Evolutionary conservation across 2,113 vertebrate genomes (phyloP).

Genomic region (Bothrops jararaca): DNA sequence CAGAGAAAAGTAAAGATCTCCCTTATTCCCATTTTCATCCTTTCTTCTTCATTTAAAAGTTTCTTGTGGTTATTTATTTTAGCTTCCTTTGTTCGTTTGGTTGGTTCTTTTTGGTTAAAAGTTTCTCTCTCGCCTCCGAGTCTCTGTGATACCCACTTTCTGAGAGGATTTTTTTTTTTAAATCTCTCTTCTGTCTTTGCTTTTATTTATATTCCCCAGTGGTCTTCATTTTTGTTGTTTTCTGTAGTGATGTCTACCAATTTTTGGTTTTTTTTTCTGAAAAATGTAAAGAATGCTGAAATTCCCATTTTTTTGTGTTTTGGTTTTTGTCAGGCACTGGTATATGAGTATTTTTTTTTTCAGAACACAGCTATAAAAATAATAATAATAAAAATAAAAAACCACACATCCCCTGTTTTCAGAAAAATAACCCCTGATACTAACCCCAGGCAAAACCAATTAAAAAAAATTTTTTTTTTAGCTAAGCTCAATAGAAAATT

Average conservation of each 20-base stretch:
- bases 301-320: slow-evolving; percentile 24
- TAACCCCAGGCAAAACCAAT: slow-evolving; percentile 20
- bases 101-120: slow-evolving; percentile 21
- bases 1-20: slow-evolving; percentile 32
- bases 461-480: not conserved
- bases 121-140: slow-evolving; percentile 26
- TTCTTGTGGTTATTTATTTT: not conserved
- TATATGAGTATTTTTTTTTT: slow-evolving; percentile 57
- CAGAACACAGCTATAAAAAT: slow-evolving; percentile 42
- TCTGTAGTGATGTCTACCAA: slow-evolving; percentile 27
- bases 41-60: slow-evolving; percentile 16
- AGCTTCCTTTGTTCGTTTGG: slow-evolving; percentile 3
- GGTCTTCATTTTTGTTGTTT: slow-evolving; percentile 19
- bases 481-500: slow-evolving; percentile 9
- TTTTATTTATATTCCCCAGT: slow-evolving; percentile 18
- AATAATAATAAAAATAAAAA: slow-evolving; percentile 19
- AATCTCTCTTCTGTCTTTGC: slow-evolving; percentile 2
- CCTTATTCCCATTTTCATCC: slow-evolving; percentile 2
- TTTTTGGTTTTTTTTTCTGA: slow-evolving; percentile 42
- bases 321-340: slow-evolving; percentile 70
- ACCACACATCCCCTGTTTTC: slow-evolving; percentile 20
- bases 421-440: slow-evolving; percentile 34
- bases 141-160: slow-evolving; percentile 14
- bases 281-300: slow-evolving; percentile 35
- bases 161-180: not conserved